Percentiles rank a stretch among this genome's conserved stretches.
Conservation (phyloP, 1,140 invertebrate species). For the Rhyacophila brunnea region DNA sequence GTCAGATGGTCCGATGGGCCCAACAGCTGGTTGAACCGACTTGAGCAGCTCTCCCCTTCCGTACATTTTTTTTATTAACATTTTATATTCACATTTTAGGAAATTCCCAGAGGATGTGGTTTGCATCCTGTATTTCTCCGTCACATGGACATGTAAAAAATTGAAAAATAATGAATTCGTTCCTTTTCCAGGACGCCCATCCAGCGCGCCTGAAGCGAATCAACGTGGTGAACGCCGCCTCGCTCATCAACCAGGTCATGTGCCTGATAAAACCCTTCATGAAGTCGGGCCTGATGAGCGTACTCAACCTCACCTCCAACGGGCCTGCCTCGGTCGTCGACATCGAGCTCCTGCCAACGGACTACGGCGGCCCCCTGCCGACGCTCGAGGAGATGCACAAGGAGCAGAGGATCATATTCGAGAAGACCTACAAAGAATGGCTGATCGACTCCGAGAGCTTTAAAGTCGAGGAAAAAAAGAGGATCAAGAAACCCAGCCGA, state of each 20-base stretch:
- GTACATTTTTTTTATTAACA: too few relatives aligned
- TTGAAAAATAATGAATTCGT: too few relatives aligned
- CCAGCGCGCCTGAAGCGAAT: slow-evolving; percentile 60
- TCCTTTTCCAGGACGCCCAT: slow-evolving; percentile 60
- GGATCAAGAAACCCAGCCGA: slow-evolving; percentile 51
- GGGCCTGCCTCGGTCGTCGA: slow-evolving; percentile 50
- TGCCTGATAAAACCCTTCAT: slow-evolving; percentile 58
- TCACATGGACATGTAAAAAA: too few relatives aligned
- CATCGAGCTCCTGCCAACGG: slow-evolving; percentile 48
- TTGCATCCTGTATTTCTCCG: too few relatives aligned
- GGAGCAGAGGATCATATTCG: slow-evolving; percentile 50
- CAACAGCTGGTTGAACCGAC: too few relatives aligned
- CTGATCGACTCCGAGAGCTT: slow-evolving; percentile 50
- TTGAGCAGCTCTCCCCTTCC: too few relatives aligned
- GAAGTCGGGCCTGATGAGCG: slow-evolving; percentile 55
- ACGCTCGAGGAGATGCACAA: slow-evolving; percentile 49
- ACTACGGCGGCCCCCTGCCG: slow-evolving; percentile 50
- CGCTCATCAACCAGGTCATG: slow-evolving; percentile 63
- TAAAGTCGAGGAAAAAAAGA: slow-evolving; percentile 52
- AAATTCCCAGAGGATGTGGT: too few relatives aligned
- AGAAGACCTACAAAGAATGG: slow-evolving; percentile 51
- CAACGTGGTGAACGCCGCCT: slow-evolving; percentile 59
- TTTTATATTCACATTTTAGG: too few relatives aligned
- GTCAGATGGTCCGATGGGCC: too few relatives aligned
- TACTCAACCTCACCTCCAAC: slow-evolving; percentile 55